Evolutionary conservation across 2,797 vertebrate species (phyloP).

Genomic region (Cirrhinus molitorella): DNA sequence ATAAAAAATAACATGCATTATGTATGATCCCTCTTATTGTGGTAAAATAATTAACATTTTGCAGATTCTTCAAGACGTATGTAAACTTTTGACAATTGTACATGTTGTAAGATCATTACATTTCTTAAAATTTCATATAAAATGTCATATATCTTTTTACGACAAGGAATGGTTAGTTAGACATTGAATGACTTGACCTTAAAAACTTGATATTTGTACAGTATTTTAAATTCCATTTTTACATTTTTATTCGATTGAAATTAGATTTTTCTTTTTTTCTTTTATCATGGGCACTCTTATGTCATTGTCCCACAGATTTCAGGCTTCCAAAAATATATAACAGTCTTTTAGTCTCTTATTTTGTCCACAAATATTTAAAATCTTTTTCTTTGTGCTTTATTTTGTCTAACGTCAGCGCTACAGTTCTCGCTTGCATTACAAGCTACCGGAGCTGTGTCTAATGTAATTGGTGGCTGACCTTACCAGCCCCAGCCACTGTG

Average conservation of each 20-base stretch:
- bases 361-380: neutral
- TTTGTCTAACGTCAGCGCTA: neutral
- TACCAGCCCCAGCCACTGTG: neutral
- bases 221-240: neutral
- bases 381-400: neutral
- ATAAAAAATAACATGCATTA: no score
- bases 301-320: neutral
- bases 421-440: constrained; percentile 2
- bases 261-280: neutral
- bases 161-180: neutral
- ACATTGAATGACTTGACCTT: neutral
- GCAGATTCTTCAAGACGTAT: no score
- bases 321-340: neutral
- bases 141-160: neutral
- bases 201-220: neutral
- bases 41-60: no score
- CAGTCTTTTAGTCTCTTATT: neutral
- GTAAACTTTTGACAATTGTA: no score
- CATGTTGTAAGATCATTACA: neutral
- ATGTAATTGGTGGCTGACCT: constrained; percentile 43
- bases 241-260: no score
- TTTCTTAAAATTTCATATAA: neutral
- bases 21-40: no score
- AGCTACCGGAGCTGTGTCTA: constrained; percentile 23
- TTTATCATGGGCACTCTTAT: neutral